Base-by-base conservation (phyloP, 2,888 invertebrate species). In the Parnassius orleans region DNA sequence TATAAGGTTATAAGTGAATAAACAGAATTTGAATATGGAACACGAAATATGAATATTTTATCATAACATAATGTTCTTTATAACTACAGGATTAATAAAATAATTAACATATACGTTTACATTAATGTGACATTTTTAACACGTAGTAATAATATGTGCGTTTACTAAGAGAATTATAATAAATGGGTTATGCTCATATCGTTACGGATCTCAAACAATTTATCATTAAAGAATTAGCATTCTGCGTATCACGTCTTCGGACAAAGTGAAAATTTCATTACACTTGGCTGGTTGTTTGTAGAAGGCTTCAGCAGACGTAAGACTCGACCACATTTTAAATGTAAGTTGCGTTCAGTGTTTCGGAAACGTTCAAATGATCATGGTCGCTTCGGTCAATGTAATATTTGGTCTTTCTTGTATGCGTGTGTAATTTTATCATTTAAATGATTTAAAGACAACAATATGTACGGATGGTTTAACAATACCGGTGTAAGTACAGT, bases 391-490 rank as follows among this genome's bases (percentile, higher is more conserved):
- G 67, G 66, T 67, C 63, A 60, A 61, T 60, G 59, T 53, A 64
- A 60, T 58, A 64, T 61, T 63, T 55, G 60, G 57, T 53, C 52
- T 51, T 44, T 33, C 54, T 53, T n/a, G 55, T 19, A 19, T 2
- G 19, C 19, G 19, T 19, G 19, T 24, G 54, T 63, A 59, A 51
- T 53, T 53, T 14, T 33, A 48, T 57, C 12, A 14, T 66, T 51
- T 56, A 60, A 43, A 60, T 68, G 66, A 63, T 53, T 61, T 64
- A 61, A 57, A 61, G 65, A 60, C 66, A 66, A 56, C 60, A 69
- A 65, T 65, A 79, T 81, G 80, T 74, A 74, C 68, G 77, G 76
- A 70, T 75, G 69, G 72, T 77, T 69, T 72, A 76, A 68, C 66
- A 74, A 69, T 69, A 68, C 69, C 58, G 63, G 67, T 60, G 77